Evolutionary conservation across 2,888 invertebrate species (phyloP).

Genomic region (Amiota minor): DNA sequence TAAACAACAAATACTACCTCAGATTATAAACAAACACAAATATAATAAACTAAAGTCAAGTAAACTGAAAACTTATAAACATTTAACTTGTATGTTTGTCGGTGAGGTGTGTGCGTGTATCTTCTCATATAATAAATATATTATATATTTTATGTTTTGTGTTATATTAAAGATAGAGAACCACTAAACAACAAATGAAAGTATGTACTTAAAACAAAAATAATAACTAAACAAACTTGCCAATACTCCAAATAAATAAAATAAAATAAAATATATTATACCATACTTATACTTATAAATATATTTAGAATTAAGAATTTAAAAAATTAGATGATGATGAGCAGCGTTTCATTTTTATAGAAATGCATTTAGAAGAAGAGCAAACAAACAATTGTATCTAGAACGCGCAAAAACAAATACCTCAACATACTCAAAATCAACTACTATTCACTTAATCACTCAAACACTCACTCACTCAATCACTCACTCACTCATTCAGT

Average conservation of each 20-base stretch:
- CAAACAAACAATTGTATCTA: constrained; percentile 32
- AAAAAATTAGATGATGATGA: constrained; percentile 18
- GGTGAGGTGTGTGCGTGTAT: not conserved
- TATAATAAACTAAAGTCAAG: not conserved
- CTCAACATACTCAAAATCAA: constrained; percentile 56
- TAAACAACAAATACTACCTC: constrained; percentile 19
- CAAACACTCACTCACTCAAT: no score
- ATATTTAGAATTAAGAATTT: constrained; percentile 37
- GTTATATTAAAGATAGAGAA: not conserved
- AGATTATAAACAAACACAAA: constrained; percentile 1
- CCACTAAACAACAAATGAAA: not conserved
- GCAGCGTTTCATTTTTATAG: constrained; percentile 24
- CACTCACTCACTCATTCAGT: no score
- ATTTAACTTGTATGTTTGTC: no score
- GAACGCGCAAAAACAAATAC: constrained; percentile 49
- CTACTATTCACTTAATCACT: no score
- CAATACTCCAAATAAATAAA: constrained; percentile 20
- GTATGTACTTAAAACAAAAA: constrained; percentile 24
- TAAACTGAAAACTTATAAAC: no score
- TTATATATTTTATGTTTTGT: no score
- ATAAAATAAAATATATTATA: constrained; percentile 17
- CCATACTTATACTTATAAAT: constrained; percentile 21
- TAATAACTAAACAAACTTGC: constrained; percentile 18
- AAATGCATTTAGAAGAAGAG: constrained; percentile 22
- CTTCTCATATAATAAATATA: constrained; percentile 20